These are phyloP conservation scores for Agonopterix heracliana DNA, from an alignment of 2,888 invertebrate genomes.

Conservation along the genomic window DNA sequence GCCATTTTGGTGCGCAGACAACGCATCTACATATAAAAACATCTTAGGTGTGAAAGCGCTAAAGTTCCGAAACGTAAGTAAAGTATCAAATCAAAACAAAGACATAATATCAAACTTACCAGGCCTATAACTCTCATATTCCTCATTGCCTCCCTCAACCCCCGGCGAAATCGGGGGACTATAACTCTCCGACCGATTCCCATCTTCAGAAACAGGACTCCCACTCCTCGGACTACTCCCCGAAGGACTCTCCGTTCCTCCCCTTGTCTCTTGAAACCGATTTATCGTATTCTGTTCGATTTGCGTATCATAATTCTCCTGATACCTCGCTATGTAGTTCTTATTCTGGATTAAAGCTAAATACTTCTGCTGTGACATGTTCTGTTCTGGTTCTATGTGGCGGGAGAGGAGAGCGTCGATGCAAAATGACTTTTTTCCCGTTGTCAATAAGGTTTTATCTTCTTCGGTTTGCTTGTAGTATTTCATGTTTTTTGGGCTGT, in stretches of 20 bases:
- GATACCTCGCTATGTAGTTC: constrained; percentile 49
- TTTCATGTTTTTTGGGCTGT: constrained; percentile 60
- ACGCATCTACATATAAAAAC: too few species aligned
- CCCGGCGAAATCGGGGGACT: constrained; percentile 92
- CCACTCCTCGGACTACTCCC: constrained; percentile 55
- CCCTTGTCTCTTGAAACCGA: constrained; percentile 38
- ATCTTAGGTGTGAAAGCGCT: too few species aligned
- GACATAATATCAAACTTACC: too few species aligned
- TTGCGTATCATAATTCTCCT: constrained; percentile 63
- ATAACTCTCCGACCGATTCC: constrained; percentile 80
- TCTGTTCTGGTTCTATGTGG: constrained; percentile 43
- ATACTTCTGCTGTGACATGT: constrained; percentile 58
- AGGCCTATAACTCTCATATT: constrained; percentile 63
- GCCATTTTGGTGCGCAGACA: too few species aligned
- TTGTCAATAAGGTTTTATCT: constrained; percentile 57
- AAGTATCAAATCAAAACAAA: too few species aligned
- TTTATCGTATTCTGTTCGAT: constrained; percentile 65
- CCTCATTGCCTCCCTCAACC: constrained; percentile 81
- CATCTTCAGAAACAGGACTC: constrained; percentile 73
- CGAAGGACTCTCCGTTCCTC: constrained; percentile 38
- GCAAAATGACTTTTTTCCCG: constrained; percentile 86
- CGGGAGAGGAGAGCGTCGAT: constrained; percentile 91
- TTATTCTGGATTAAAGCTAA: constrained; percentile 58
- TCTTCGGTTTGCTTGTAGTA: constrained; percentile 35
- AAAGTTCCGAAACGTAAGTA: too few species aligned